A percentile compares a stretch with the other conserved stretches of the same genome.
Evolutionary conservation across 2,888 invertebrate species (phyloP).

Genomic region (Melinaea marsaeus): DNA sequence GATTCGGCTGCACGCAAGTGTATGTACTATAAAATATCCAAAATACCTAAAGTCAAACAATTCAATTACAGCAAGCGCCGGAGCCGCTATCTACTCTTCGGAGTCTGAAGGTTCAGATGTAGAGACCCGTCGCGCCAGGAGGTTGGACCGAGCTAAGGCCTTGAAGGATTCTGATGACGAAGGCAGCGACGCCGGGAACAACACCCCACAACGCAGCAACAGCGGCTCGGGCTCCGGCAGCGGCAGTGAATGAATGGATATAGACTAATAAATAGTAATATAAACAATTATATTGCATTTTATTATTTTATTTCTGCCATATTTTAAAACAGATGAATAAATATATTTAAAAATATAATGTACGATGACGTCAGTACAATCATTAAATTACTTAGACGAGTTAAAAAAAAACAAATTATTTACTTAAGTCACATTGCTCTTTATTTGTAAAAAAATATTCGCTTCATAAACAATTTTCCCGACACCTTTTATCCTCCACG

Average conservation of each 20-base stretch:
- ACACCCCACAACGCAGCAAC: slow-evolving; percentile 35
- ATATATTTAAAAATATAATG: no score
- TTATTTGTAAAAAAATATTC: slow-evolving; percentile 36
- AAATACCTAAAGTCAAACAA: background rate
- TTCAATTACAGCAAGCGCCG: slow-evolving; percentile 57
- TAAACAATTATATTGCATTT: background rate
- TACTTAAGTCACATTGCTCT: slow-evolving; percentile 25
- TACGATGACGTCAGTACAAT: no score
- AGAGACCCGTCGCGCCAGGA: slow-evolving; percentile 84
- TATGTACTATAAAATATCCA: background rate
- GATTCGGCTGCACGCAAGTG: background rate
- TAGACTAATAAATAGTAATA: background rate
- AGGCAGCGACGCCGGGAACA: slow-evolving; percentile 53
- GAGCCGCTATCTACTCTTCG: slow-evolving; percentile 90
- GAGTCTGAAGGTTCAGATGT: slow-evolving; percentile 92
- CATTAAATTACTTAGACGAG: background rate
- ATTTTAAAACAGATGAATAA: no score
- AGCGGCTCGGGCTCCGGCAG: slow-evolving; percentile 40
- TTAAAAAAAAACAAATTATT: slow-evolving; percentile 5
- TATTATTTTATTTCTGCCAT: background rate
- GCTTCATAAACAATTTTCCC: slow-evolving; percentile 53
- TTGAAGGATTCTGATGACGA: slow-evolving; percentile 88
- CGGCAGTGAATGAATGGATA: slow-evolving; percentile 40
- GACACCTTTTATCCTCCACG: slow-evolving; percentile 56
- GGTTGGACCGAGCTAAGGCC: slow-evolving; percentile 86